Percentiles rank a stretch among this genome's conserved stretches.
These are phyloP conservation scores for Callocephalon fimbriatum DNA, from an alignment of 2,113 vertebrate genomes.

Conservation along the genomic window DNA sequence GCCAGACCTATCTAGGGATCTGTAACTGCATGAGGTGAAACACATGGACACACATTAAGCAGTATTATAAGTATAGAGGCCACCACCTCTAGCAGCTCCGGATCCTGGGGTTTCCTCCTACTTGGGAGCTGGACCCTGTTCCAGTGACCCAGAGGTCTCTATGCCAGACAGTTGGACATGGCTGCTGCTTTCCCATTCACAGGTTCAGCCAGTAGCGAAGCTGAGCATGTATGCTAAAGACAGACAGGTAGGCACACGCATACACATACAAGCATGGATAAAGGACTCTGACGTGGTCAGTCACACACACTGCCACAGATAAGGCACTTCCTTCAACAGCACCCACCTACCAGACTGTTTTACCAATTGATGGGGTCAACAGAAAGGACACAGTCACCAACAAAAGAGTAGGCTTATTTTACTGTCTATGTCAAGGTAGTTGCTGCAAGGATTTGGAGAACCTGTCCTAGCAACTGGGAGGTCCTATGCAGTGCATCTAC, in stretches of 20 bases:
- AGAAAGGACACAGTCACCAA: not conserved
- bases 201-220: not conserved
- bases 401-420: not conserved
- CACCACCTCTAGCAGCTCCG: not conserved
- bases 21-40: not conserved
- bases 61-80: not conserved
- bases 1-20: not conserved
- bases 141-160: not conserved
- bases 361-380: not conserved
- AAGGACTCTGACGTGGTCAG: fast-evolving
- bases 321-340: not conserved
- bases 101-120: not conserved
- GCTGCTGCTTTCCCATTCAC: not conserved
- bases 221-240: fast-evolving
- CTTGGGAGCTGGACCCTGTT: not conserved
- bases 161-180: not conserved
- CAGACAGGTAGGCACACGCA: not conserved
- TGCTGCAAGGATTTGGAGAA: not conserved
- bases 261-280: not conserved
- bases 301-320: not conserved
- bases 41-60: not conserved
- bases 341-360: not conserved
- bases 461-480: not conserved
- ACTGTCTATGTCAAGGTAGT: not conserved
- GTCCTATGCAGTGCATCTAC: not conserved